Base-by-base conservation (phyloP, 2,888 invertebrate species). In the Metacarcinus magister region DNA sequence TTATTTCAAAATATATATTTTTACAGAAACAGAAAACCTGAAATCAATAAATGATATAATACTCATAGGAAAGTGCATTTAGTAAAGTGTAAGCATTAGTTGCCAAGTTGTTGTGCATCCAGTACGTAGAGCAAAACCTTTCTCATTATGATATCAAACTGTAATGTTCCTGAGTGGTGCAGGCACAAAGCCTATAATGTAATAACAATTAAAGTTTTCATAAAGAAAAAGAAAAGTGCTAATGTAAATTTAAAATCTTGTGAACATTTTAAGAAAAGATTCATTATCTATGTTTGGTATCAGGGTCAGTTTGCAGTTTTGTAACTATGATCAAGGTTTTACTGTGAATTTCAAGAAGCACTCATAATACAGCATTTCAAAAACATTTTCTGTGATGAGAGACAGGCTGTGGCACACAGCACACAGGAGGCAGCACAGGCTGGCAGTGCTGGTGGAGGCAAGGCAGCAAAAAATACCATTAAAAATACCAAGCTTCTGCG, bases 11-110 rank as follows among this genome's bases (percentile, higher is more conserved):
- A 87, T 87, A 39, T 87, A 39, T 39, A 39, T 39, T 16, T 39
- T 16, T 39, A 87, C 32, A 8, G 87, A 87, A 39, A 87, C 32
- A 8, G 87, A 87, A 39, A 16, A 87, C 87, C 87, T 87, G 87
- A 16, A 87, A 87, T 87, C 87, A 87, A 39, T 5, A 87, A 39
- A 16, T 87, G n/a, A 87, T 87, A 2, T 39, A 87, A 87, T 87
- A 87, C 87, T 87, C 19, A 32, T 32, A 39, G 39, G 32, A 39
- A 39, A 87, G 39, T 87, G 87, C 39, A 39, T 87, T 87, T 87
- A 87, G 87, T 87, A 87, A 87, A 87, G 39, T 87, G 39, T 87
- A 87, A 39, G 87, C 87, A 87, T 87, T 87, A 87, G 87, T 87
- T 32, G 39, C 7, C 87, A 87, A 39, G 87, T 87, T 16, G 87